Evolutionary conservation across 2,113 vertebrate genomes (phyloP).

Genomic region (Tragelaphus strepsiceros): DNA sequence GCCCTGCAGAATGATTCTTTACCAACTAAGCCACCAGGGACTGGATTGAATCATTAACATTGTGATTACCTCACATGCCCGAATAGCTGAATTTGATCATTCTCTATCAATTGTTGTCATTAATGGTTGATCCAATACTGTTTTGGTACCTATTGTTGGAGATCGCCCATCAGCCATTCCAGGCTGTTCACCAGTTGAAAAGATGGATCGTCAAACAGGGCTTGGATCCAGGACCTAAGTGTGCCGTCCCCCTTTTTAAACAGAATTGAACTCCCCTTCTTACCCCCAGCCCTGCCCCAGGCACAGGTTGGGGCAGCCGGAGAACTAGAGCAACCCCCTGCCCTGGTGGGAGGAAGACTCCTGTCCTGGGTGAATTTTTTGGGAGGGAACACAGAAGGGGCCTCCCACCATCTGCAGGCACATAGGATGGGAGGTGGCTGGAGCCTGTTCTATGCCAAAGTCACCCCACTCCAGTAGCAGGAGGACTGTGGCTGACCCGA

Average conservation of each 20-base stretch:
- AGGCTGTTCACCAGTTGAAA: neutral
- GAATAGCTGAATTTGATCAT: neutral
- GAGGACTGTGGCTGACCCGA: neutral
- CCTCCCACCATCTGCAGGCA: neutral
- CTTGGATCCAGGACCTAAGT: neutral
- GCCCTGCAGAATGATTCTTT: neutral
- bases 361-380: neutral
- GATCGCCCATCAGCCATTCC: neutral
- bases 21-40: neutral
- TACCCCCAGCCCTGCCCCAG: neutral
- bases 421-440: fast-evolving
- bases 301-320: neutral
- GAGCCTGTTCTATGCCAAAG: neutral
- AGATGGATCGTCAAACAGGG: neutral
- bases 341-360: neutral
- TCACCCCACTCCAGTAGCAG: neutral
- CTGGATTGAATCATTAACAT: neutral
- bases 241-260: neutral
- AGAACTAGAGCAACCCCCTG: neutral
- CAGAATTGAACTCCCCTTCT: neutral
- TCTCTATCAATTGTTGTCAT: neutral
- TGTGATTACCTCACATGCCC: neutral
- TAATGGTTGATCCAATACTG: neutral
- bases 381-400: neutral
- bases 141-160: neutral